Conservation (phyloP, 2,113 vertebrate species). For the Nesoenas mayeri region DNA sequence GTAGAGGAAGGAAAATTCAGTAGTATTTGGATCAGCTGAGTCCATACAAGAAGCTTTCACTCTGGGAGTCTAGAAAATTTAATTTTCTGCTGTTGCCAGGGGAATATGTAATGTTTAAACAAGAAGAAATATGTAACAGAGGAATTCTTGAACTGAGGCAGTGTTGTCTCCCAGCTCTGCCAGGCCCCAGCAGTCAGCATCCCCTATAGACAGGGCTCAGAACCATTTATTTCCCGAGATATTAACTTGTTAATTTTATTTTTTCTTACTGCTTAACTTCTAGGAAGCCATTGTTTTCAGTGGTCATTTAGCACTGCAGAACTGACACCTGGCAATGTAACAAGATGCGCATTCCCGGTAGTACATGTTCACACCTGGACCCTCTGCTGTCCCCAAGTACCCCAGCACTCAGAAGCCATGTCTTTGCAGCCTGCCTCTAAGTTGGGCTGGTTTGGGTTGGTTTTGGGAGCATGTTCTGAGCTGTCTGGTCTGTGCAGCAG, state of each 20-base stretch:
- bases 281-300: neutral
- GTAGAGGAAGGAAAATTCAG: neutral
- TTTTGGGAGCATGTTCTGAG: neutral
- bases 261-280: neutral
- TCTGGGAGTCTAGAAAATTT: neutral
- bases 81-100: neutral
- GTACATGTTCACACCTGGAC: neutral
- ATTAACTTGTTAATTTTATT: neutral
- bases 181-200: neutral
- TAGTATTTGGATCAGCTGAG: neutral
- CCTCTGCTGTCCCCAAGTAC: neutral
- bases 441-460: neutral
- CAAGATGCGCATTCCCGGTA: accelerated
- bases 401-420: neutral
- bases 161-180: neutral
- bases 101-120: neutral
- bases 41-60: neutral
- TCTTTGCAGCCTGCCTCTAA: neutral
- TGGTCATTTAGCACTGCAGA: neutral
- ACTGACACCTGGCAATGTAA: neutral
- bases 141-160: neutral
- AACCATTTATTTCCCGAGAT: neutral
- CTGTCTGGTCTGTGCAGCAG: neutral
- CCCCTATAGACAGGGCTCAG: neutral
- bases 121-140: neutral